phyloP scores from a whole-genome alignment of 2,113 vertebrate species.

The Uropsilus gracilis region DNA sequence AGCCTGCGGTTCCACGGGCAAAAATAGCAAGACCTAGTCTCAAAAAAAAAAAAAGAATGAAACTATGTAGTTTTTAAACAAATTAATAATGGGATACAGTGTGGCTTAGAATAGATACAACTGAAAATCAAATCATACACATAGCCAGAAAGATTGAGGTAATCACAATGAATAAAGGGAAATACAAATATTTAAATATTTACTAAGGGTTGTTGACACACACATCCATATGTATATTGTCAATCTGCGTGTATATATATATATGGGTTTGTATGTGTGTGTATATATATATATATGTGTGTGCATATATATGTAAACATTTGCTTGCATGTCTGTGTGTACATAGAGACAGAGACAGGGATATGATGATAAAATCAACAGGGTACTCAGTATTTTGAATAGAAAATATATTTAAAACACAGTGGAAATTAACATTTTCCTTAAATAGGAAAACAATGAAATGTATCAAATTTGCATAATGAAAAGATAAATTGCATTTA shows the following conservation, averaged over 20 bases:
- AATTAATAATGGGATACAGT: background rate
- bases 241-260: background rate
- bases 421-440: background rate
- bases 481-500: background rate
- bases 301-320: background rate
- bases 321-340: background rate
- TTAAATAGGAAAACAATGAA: background rate
- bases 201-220: background rate
- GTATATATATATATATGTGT: background rate
- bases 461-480: background rate
- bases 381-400: background rate
- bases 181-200: background rate
- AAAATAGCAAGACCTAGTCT: too few species aligned
- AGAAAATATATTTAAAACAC: background rate
- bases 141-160: background rate
- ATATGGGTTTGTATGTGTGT: background rate
- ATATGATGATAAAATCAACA: background rate
- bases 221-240: background rate
- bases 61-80: background rate
- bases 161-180: constrained; percentile 5
- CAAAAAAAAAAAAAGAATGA: too few species aligned
- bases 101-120: background rate
- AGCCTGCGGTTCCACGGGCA: too few species aligned
- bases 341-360: background rate
- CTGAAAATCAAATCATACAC: background rate